Percentiles rank a stretch among this genome's conserved stretches.
phyloP scores from a whole-genome alignment of 2,113 vertebrate species.

The Poeciliopsis retropinna region DNA sequence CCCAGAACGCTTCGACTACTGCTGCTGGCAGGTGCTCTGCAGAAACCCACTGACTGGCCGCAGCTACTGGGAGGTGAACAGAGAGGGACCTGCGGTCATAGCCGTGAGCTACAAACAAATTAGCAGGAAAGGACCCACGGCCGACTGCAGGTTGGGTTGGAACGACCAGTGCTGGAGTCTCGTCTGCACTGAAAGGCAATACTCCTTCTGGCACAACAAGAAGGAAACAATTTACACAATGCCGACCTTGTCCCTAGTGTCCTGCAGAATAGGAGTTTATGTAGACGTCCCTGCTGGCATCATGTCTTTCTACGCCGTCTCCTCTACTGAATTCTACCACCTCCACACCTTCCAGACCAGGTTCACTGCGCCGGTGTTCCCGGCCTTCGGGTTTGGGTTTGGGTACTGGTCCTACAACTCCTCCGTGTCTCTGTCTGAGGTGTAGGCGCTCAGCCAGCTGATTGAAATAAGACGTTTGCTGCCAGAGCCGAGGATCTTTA shows the following conservation, averaged over 20 bases:
- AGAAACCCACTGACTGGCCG: constrained; percentile 2
- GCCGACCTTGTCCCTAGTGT: not conserved
- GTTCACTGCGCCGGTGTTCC: constrained; percentile 7
- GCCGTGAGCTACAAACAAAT: constrained; percentile 15
- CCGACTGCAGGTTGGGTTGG: constrained; percentile 18
- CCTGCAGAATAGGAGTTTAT: constrained; percentile 14
- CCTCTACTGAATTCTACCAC: not conserved
- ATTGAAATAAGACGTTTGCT: too few relatives aligned
- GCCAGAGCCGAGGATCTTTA: too few relatives aligned
- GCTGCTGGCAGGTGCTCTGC: constrained; percentile 26
- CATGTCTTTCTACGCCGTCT: constrained; percentile 19
- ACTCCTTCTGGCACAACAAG: constrained; percentile 25
- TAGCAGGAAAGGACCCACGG: constrained; percentile 10
- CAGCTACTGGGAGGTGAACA: constrained; percentile 31
- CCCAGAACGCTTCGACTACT: constrained; percentile 9
- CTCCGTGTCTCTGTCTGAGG: constrained; percentile 4
- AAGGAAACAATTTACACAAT: not conserved
- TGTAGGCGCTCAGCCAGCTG: not conserved
- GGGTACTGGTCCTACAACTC: constrained; percentile 20
- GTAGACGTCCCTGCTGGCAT: constrained; percentile 12
- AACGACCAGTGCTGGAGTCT: constrained; percentile 29
- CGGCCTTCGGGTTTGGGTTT: constrained; percentile 17
- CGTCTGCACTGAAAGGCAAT: not conserved
- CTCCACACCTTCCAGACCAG: constrained; percentile 29
- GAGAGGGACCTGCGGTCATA: constrained; percentile 1